Base-by-base conservation (phyloP, 2,113 vertebrate genomes). In the Mungos mungo region DNA sequence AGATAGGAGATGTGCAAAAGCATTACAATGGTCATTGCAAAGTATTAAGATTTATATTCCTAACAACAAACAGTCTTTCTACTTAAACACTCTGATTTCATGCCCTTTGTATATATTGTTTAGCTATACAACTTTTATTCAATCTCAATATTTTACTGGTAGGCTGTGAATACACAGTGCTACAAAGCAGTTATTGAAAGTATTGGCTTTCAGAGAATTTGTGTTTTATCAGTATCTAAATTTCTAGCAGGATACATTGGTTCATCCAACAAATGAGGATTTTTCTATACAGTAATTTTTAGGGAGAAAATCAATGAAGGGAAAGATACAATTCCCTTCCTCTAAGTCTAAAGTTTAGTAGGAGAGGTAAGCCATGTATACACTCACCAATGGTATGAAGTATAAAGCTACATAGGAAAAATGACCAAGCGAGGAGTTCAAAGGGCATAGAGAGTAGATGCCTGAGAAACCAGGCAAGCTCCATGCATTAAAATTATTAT, bases 221-320 rank as follows among this genome's bases (percentile, higher is more conserved):
- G 52, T 74, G 5, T 92, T 95, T 96, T 68, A 71, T 68, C 72
- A 45, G 23, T 91, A 88, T 97, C 23, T 27, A 85, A 87, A 95
- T 96, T 92, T 27, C 52, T 95, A 90, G 66, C 50, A 94, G 60
- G 86, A 79, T 18, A 87, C 41, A 83, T 71, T 52, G 63, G 92
- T 29, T 90, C 10, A 47, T 35, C 33, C 25, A 94, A 45, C 68
- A 92, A 71, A 57, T n/a, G 47, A 94, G 25, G 38, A 29, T 19
- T 84, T 87, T 94, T 93, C 21, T 90, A 79, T 18, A 66, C 14
- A 35, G 23, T 68, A 88, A 88, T 88, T 87, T 88, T 16, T 72
- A 57, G 38, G 35, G 38, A 12, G 29, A 16, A 35, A 66, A 41
- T 60, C 29, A 92, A 3, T 63, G 38, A 86, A 87, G 33, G 33